Evolutionary conservation across 2,797 vertebrate genomes (phyloP), one percentile per base, ranked within the genome.

Genomic region (Sebastes goodei): DNA sequence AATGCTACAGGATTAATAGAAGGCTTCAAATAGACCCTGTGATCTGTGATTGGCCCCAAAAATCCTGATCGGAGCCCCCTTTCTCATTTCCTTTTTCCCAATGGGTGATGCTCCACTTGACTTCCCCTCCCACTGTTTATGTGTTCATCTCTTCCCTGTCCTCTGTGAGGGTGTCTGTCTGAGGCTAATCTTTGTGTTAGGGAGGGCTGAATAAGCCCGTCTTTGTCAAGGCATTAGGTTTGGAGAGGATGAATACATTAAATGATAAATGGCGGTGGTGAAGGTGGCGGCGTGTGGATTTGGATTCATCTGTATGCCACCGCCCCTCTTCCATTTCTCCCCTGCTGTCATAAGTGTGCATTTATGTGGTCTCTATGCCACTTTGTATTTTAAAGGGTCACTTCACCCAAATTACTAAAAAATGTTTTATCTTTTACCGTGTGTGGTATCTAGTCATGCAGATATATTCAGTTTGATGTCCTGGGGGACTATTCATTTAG

Each of bases 131-230:
- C 60, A 60, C 87, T 87, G 86, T 86, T 89, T 85, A 74, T 84
- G 72, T 86, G 71, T 75, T 88, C 80, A 64, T 85, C 70, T 81
- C 74, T 80, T 70, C 78, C 71, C 65, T 76, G 29, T 82, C 68
- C 70, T 81, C 42, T 72, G 55, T 81, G 86, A 10, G 57, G 52
- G 57, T 78, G 83, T 80, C 55, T 84, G 83, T 86, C 83, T 88
- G 62, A 61, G 82, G 84, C 77, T 92, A 91, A 94, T 93, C 91
- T 88, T 71, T 86, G 88, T 90, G 86, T 92, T 85, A 87, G 86
- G 87, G 83, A 88, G 86, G 87, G 83, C 75, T 86, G 86, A 93
- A 90, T 92, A 90, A 91, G 85, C 86, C 82, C 38, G 78, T 87
- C 89, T 90, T 89, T 92, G 90, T 90, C 78, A 87, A 69, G 78